phyloP scores from a whole-genome alignment of 2,888 invertebrate genomes.

The Pristionchus entomophagus region DNA sequence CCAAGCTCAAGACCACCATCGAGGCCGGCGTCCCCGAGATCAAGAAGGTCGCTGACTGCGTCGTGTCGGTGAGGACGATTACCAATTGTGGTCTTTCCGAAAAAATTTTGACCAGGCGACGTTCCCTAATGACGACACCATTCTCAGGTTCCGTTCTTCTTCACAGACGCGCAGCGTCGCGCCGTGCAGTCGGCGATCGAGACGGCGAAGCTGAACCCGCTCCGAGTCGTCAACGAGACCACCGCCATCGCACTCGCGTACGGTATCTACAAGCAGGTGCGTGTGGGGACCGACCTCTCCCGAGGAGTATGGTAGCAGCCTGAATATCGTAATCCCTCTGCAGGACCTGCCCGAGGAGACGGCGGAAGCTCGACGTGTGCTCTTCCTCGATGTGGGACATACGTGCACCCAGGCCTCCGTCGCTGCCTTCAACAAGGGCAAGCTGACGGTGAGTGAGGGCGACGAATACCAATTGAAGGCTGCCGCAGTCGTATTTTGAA shows the following conservation, averaged over 20 bases:
- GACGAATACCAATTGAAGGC: no score
- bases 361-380: constrained; percentile 91
- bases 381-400: constrained; percentile 97
- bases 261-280: constrained; percentile 89
- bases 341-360: constrained; percentile 84
- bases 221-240: constrained; percentile 96
- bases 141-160: constrained; percentile 87
- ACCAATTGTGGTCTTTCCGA: neutral
- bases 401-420: constrained; percentile 91
- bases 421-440: constrained; percentile 94
- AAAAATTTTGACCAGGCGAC: neutral
- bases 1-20: constrained; percentile 94
- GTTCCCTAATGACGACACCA: constrained; percentile 1
- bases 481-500: no score
- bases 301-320: no score
- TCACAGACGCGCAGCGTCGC: constrained; percentile 93
- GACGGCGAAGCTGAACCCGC: constrained; percentile 93
- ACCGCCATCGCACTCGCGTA: constrained; percentile 96
- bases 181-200: constrained; percentile 91
- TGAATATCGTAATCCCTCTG: neutral
- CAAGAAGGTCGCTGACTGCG: constrained; percentile 80
- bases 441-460: constrained; percentile 84
- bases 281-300: neutral
- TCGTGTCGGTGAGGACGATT: constrained; percentile 77
- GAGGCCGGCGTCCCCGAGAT: constrained; percentile 89